A percentile compares a stretch with the other conserved stretches of the same genome.
Conservation (phyloP, 2,888 invertebrate genomes). For the Horisme vitalbata region DNA sequence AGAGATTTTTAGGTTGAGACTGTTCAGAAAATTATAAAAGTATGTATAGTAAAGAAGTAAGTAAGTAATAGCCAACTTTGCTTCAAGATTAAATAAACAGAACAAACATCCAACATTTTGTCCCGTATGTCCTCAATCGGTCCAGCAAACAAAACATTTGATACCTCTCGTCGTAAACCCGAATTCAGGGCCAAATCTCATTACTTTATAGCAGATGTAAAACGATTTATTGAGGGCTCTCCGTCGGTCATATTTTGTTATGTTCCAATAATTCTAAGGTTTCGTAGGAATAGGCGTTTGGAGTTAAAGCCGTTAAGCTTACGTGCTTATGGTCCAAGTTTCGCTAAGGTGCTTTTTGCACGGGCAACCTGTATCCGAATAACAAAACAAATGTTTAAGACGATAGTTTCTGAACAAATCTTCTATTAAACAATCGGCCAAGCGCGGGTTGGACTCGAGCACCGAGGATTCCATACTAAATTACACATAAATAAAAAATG, state of each 20-base stretch:
- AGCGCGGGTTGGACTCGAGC: too few species aligned
- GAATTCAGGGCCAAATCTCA: constrained; percentile 77
- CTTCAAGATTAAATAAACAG: too few species aligned
- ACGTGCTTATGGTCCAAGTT: constrained; percentile 38
- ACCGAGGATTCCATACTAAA: too few species aligned
- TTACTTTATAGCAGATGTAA: constrained; percentile 79
- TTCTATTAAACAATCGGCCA: too few species aligned
- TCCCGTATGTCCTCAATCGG: constrained; percentile 34
- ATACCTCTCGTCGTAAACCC: constrained; percentile 69
- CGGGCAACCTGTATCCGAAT: constrained; percentile 1
- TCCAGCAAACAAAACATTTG: constrained; percentile 53
- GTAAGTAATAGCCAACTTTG: too few species aligned
- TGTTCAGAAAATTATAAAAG: too few species aligned
- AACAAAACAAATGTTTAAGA: not conserved
- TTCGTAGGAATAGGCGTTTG: constrained; percentile 38
- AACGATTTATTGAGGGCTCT: constrained; percentile 73
- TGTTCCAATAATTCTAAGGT: constrained; percentile 72
- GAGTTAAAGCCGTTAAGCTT: constrained; percentile 37
- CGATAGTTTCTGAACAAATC: not conserved
- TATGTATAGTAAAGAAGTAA: too few species aligned
- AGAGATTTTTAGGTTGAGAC: too few species aligned
- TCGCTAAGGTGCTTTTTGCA: constrained; percentile 23
- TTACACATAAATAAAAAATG: too few species aligned
- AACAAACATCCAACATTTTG: too few species aligned
- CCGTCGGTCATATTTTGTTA: constrained; percentile 71